phyloP scores from a whole-genome alignment of 2,888 invertebrate species.

The Reticulitermes lucifugus region DNA sequence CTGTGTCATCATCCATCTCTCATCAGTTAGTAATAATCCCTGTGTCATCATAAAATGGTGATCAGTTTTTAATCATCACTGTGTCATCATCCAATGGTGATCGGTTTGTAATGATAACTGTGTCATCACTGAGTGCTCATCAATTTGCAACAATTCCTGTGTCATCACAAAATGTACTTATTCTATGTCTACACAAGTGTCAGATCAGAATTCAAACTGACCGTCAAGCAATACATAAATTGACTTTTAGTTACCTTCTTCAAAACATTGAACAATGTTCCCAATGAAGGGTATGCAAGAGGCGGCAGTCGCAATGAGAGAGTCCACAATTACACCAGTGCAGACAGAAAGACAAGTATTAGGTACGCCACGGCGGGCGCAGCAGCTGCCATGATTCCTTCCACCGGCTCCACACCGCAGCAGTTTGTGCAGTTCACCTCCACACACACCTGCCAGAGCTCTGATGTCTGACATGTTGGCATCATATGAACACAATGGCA shows the following conservation, averaged over 20 bases:
- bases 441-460: slow-evolving; percentile 77
- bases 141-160: too few relatives aligned
- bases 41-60: too few relatives aligned
- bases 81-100: too few relatives aligned
- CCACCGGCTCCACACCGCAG: slow-evolving; percentile 74
- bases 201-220: too few relatives aligned
- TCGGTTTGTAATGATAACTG: too few relatives aligned
- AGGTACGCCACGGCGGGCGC: slow-evolving; percentile 79
- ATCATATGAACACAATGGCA: slow-evolving; percentile 84
- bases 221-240: too few relatives aligned
- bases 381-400: slow-evolving; percentile 81
- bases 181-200: too few relatives aligned
- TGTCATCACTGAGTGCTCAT: too few relatives aligned
- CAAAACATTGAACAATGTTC: slow-evolving; percentile 86
- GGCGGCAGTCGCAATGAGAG: slow-evolving; percentile 70
- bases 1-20: too few relatives aligned
- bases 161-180: too few relatives aligned
- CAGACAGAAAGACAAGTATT: slow-evolving; percentile 77
- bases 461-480: slow-evolving; percentile 85
- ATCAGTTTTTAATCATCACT: too few relatives aligned
- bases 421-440: slow-evolving; percentile 80
- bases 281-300: slow-evolving; percentile 85
- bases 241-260: slow-evolving; percentile 73
- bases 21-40: too few relatives aligned
- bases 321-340: slow-evolving; percentile 74